These are phyloP conservation scores for Sternotherus odoratus DNA, from an alignment of 2,797 vertebrate genomes.

Conservation along the genomic window DNA sequence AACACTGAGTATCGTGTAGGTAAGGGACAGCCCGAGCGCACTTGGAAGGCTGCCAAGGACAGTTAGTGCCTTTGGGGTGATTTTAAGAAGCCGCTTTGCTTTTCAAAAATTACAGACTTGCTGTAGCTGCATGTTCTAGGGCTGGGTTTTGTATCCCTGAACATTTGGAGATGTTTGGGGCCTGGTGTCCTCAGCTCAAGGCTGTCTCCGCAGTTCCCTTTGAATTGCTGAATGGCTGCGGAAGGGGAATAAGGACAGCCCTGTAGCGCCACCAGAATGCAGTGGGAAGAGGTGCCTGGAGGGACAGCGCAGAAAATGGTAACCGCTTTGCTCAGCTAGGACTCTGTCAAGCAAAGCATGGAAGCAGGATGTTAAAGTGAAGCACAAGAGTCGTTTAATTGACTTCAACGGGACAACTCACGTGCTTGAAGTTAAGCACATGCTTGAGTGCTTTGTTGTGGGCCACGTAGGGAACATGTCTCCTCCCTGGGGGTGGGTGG, in stretches of 20 bases:
- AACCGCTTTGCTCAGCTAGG: neutral
- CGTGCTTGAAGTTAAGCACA: neutral
- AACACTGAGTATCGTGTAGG: accelerated
- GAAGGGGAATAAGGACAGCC: constrained; percentile 20
- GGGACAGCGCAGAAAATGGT: neutral
- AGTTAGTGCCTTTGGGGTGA: constrained; percentile 36
- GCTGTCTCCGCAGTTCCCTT: neutral
- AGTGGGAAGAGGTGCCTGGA: neutral
- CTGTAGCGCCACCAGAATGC: neutral
- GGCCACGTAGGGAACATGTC: neutral
- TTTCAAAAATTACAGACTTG: constrained; percentile 53
- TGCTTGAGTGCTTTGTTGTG: neutral
- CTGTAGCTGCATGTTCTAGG: neutral
- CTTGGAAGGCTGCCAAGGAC: constrained; percentile 43
- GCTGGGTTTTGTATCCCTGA: neutral
- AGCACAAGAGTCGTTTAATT: neutral
- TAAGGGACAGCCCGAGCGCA: constrained; percentile 20
- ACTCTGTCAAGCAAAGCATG: too few relatives aligned
- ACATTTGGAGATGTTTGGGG: neutral
- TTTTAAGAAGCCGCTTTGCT: constrained; percentile 20
- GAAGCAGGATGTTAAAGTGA: neutral
- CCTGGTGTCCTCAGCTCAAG: neutral
- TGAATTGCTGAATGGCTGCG: constrained; percentile 27
- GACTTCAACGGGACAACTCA: neutral
- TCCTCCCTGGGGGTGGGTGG: neutral